Conservation (phyloP, 2,888 invertebrate genomes). For the Drosophila nr. perissopoda region DNA sequence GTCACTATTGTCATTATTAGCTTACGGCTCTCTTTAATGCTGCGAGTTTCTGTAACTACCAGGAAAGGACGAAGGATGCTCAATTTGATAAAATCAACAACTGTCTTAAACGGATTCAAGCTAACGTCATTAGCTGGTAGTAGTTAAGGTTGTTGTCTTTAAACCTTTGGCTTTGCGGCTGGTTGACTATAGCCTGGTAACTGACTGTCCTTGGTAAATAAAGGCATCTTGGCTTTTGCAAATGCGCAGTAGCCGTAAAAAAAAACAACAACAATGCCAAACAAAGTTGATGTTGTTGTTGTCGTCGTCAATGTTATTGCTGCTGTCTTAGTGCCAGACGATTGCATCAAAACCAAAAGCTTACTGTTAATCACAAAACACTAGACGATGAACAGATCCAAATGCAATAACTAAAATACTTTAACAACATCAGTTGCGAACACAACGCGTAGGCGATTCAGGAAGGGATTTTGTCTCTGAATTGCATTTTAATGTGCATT, state of each 20-base stretch:
- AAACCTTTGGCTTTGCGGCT: constrained; percentile 4
- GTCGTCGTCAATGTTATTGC: constrained; percentile 10
- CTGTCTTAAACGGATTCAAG: background rate
- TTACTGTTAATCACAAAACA: constrained; percentile 56
- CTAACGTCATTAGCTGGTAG: constrained; percentile 17
- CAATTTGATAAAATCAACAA: background rate
- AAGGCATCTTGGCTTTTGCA: constrained; percentile 8
- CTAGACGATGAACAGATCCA: constrained; percentile 50
- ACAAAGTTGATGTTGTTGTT: constrained; percentile 19
- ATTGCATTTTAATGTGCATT: constrained; percentile 13
- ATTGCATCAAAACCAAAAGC: constrained; percentile 44
- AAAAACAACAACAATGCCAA: background rate
- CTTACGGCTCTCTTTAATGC: background rate
- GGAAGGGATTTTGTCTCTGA: background rate
- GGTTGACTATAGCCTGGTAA: constrained; percentile 4
- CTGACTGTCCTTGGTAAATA: constrained; percentile 8
- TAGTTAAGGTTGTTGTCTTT: constrained; percentile 3
- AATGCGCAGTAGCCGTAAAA: constrained; percentile 26
- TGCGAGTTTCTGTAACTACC: background rate
- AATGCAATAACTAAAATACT: constrained; percentile 57
- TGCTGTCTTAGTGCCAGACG: constrained; percentile 32
- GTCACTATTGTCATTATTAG: background rate
- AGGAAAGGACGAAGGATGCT: background rate
- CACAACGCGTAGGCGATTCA: background rate
- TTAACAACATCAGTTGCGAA: background rate